These are phyloP conservation scores for Dolichomitus sp. DNA, from an alignment of 2,888 invertebrate genomes.

Conservation along the genomic window DNA sequence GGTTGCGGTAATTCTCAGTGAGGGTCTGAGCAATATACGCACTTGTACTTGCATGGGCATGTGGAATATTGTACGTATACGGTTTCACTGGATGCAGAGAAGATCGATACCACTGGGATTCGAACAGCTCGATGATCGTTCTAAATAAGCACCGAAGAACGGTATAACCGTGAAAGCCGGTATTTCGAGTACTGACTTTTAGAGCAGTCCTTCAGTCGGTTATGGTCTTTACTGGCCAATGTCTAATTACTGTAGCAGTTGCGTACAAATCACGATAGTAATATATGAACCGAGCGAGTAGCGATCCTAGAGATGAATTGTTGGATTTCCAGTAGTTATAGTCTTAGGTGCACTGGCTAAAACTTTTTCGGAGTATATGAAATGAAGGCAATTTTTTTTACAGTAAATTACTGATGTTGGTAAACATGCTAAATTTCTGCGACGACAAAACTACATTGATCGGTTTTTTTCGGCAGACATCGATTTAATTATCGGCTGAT, in stretches of 20 bases:
- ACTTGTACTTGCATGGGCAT: background rate
- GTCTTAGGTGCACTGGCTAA: background rate
- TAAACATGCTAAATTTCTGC: too few species aligned
- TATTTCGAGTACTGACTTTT: constrained; percentile 1
- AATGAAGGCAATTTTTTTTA: background rate
- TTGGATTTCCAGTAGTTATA: background rate
- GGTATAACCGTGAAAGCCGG: constrained; percentile 4
- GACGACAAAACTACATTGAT: too few species aligned
- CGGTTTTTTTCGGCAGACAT: too few species aligned
- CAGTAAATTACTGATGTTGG: too few species aligned
- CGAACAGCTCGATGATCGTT: background rate
- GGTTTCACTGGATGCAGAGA: background rate
- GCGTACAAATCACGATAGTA: background rate
- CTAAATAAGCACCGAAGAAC: constrained; percentile 14
- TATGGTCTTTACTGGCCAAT: background rate
- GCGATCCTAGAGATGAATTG: too few species aligned
- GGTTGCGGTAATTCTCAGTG: constrained; percentile 33
- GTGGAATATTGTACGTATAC: constrained; percentile 13
- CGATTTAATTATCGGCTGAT: too few species aligned
- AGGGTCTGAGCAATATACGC: constrained; percentile 10
- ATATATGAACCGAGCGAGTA: background rate
- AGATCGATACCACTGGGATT: background rate
- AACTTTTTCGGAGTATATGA: background rate
- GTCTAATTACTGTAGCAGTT: background rate
- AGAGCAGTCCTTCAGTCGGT: background rate